Base-by-base conservation (phyloP, 2,113 vertebrate species). In the Mirounga angustirostris region DNA sequence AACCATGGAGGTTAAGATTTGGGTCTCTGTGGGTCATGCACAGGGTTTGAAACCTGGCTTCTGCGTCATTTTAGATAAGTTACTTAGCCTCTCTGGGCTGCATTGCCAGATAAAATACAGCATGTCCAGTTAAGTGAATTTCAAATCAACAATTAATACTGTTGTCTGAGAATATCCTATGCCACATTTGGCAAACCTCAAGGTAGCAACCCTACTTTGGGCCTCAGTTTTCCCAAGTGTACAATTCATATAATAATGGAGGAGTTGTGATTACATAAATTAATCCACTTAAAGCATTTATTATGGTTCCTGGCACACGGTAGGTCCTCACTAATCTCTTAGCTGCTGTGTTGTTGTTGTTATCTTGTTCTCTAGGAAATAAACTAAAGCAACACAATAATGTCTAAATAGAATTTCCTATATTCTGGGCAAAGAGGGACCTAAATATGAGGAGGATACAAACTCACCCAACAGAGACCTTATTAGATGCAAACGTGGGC, bases 91-190 rank as follows among this genome's bases (percentile, higher is more conserved):
- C 46, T 65, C 67, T 86, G 50, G 50, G 36, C 5, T 61, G 10
- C 18, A 22, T 2, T 59, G 43, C 5, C 52, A 69, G 69, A 71
- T 19, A 81, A 90, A 83, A 76, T 69, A 46, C 0, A 78, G 19
- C 14, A 59, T 78, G 21, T 4, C 43, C 13, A 94, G 52, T 82
- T 95, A 84, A 33, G 56, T 84, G 10, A 81, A 84, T 96, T 88
- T 81, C 65, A 95, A 95, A 91, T 93, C 46, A 94, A 54, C 24
- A 85, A 81, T 65, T 36, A 59, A 67, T 36, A 28, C 46, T 69
- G 85, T 94, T 59, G 46, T 67, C 7, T 78, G 65, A 88, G 22
- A 61, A 54, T 52, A 87, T 67, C 28, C 2, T 16, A 52, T 58
- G 21, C 13, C 4, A 7, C 43, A n/a, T 43, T 81, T 94, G 54